Evolutionary conservation across 2,113 vertebrate genomes (phyloP).

Genomic region (Monarcha castaneiventris): DNA sequence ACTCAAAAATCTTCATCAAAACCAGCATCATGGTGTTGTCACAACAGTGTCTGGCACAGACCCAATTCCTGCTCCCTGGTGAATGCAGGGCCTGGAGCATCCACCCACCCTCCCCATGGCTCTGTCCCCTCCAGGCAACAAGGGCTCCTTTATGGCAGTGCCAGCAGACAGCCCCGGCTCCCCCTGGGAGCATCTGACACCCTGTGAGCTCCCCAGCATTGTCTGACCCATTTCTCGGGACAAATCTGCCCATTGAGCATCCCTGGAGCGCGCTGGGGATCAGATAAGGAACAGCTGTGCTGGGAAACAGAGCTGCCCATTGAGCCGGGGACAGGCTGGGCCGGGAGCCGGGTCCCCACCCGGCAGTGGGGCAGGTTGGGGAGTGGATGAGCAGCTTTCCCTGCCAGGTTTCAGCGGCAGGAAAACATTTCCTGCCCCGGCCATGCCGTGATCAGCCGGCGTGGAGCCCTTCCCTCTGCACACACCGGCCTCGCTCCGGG

Average conservation of each 20-base stretch:
- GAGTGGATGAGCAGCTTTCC: neutral
- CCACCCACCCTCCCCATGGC: rapidly evolving
- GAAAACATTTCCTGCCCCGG: neutral
- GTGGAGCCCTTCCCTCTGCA: neutral
- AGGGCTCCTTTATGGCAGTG: neutral
- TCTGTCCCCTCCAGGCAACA: neutral
- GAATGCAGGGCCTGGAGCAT: rapidly evolving
- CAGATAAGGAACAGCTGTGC: neutral
- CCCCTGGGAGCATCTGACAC: constrained; percentile 36
- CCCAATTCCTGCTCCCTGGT: neutral
- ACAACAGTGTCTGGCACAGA: neutral
- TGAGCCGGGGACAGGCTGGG: neutral
- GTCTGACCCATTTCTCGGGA: neutral
- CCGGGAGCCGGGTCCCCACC: neutral
- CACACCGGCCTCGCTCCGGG: rapidly evolving
- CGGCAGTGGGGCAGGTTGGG: neutral
- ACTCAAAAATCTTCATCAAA: neutral
- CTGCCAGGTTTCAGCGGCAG: constrained; percentile 5
- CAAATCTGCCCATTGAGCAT: constrained; percentile 8
- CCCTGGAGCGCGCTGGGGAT: neutral
- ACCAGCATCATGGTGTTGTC: neutral
- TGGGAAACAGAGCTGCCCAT: constrained; percentile 2
- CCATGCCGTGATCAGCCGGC: neutral
- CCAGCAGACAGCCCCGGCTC: neutral
- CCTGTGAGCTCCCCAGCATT: neutral